Percentiles rank a stretch among this genome's conserved stretches.
These are phyloP conservation scores for Meiosimyza platycephala DNA, from an alignment of 2,888 invertebrate species.

Conservation along the genomic window DNA sequence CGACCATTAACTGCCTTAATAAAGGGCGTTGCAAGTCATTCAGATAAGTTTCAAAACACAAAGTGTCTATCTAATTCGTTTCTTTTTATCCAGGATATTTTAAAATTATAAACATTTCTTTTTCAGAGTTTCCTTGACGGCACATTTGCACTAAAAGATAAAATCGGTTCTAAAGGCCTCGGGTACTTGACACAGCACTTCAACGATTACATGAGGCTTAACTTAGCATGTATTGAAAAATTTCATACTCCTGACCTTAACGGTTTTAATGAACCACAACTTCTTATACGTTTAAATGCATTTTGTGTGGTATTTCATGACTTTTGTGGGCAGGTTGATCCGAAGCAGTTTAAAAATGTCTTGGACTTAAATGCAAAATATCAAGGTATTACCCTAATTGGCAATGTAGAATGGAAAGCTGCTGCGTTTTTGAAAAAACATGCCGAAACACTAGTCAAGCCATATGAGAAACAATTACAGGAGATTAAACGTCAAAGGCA, in stretches of 20 bases:
- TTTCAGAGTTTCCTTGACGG: conserved; percentile 55
- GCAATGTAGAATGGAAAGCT: conserved; percentile 87
- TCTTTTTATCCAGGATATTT: too few species aligned
- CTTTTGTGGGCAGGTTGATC: conserved; percentile 82
- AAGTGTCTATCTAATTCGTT: too few species aligned
- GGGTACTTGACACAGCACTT: conserved; percentile 59
- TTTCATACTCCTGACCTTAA: conserved; percentile 73
- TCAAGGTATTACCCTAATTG: conserved; percentile 82
- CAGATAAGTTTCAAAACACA: too few species aligned
- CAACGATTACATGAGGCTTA: conserved; percentile 56
- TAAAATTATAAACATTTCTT: conserved; percentile 2
- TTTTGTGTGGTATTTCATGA: conserved; percentile 76
- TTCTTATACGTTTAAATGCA: conserved; percentile 75
- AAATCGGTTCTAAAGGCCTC: conserved; percentile 51
- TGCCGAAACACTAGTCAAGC: conserved; percentile 70
- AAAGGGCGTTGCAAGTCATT: too few species aligned
- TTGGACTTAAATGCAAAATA: conserved; percentile 84
- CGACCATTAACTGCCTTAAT: too few species aligned
- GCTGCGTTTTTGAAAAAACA: conserved; percentile 80
- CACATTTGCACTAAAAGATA: conserved; percentile 53
- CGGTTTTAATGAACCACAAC: conserved; percentile 71
- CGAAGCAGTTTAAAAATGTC: conserved; percentile 78
- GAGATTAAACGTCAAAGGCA: conserved; percentile 69
- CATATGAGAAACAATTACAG: conserved; percentile 66
- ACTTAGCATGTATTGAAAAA: conserved; percentile 62